Conservation (phyloP, 2,113 vertebrate genomes). For the Sorex fumeus region DNA sequence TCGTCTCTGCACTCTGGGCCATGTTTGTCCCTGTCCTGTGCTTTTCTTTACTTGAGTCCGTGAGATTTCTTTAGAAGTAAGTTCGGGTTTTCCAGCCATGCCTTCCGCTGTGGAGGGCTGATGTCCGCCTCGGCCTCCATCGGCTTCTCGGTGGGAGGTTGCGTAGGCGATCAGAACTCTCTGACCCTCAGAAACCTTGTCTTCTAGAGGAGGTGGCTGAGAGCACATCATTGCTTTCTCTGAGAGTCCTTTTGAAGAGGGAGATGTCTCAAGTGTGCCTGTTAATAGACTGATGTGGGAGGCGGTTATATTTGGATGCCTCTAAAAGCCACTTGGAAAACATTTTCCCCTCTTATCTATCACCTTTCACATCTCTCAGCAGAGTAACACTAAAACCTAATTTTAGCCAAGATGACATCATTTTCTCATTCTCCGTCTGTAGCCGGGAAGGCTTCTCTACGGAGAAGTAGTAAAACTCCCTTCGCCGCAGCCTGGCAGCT, state of each 20-base stretch:
- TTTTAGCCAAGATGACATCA: constrained; percentile 80
- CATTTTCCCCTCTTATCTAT: constrained; percentile 65
- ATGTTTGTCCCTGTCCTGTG: neutral
- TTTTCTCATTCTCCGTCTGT: constrained; percentile 76
- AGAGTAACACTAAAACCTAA: constrained; percentile 82
- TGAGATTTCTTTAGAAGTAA: constrained; percentile 11
- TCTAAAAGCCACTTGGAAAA: constrained; percentile 80
- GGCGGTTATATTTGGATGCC: constrained; percentile 86
- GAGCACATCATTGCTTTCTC: constrained; percentile 90
- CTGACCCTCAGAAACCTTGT: constrained; percentile 87
- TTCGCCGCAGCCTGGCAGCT: neutral
- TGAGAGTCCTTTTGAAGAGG: constrained; percentile 90
- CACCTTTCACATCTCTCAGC: constrained; percentile 80
- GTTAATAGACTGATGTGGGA: constrained; percentile 82
- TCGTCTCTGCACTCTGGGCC: fast-evolving
- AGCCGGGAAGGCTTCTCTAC: constrained; percentile 66
- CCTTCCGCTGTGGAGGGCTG: neutral
- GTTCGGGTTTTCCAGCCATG: neutral
- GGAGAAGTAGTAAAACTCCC: constrained; percentile 31
- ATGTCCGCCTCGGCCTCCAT: fast-evolving
- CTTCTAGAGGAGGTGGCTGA: constrained; percentile 88
- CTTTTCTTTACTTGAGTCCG: neutral
- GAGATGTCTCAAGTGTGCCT: constrained; percentile 86
- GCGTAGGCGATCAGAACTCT: constrained; percentile 78
- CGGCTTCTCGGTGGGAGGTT: neutral